Base-by-base conservation (phyloP, 2,797 vertebrate genomes). In the Gymnodraco acuticeps region DNA sequence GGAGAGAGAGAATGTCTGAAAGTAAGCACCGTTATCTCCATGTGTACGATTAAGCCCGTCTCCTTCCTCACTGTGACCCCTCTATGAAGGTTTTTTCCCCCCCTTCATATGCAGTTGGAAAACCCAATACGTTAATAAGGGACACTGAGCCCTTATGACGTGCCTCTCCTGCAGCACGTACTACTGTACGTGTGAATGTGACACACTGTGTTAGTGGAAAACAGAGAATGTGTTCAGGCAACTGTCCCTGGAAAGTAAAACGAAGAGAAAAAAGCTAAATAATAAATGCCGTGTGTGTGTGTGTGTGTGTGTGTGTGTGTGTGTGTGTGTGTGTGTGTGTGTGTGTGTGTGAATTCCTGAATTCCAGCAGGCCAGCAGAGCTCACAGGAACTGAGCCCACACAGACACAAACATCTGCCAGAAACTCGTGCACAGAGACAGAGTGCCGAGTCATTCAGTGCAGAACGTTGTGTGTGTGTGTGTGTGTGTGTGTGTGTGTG, bases 301-400 rank as follows among this genome's bases (percentile, higher is more conserved):
- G 64, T 31, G 69, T 72, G 60, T 73, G 66, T 54, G 63, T 55
- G 64, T 53, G 60, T 19, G 58, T 62, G 62, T 77, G 54, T 43
- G 52, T 55, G 66, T 62, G 10, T 62, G 72, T 64, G 47, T 64
- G 60, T 59, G 64, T 45, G 66, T 48, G 60, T 59, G 65, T 50
- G 61, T 27, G 63, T 41, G 73, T 47, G 70, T 38, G 56, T 42
- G 55, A 47, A 66, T 85, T 82, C 75, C 82, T 87, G 80, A 85
- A 89, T 91, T 90, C 85, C 90, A 89, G 82, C 73, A 20, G 83
- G 80, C 81, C 80, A 83, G 82, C 77, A 86, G 68, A 79, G 81
- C 84, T 86, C 86, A 88, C 84, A 84, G 83, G 87, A 88, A 87
- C 84, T 72, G 81, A 78, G 86, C 87, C 85, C 89, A 91, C 87